phyloP scores from a whole-genome alignment of 1,140 invertebrate genomes.

The Zophobas atratus region DNA sequence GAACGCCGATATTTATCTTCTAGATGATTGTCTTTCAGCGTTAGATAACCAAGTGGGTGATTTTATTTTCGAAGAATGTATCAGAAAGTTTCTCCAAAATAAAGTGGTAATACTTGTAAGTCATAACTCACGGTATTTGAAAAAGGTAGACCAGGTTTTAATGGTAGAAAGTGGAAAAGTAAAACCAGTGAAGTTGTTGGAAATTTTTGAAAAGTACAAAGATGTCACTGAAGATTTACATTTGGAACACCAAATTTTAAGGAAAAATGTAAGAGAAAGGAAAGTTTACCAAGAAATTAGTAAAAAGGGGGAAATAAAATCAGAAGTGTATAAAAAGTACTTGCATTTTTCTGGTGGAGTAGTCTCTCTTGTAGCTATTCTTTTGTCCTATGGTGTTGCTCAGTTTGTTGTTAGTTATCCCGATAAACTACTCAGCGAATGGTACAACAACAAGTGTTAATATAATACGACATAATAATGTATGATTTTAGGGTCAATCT shows the following conservation, averaged over 20 bases:
- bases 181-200: background rate
- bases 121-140: slow-evolving; percentile 82
- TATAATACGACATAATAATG: no score
- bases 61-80: slow-evolving; percentile 83
- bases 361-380: no score
- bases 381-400: no score
- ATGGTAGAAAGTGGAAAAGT: background rate
- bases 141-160: slow-evolving; percentile 75
- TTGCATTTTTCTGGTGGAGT: no score
- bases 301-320: background rate
- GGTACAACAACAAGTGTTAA: no score
- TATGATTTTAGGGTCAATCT: no score
- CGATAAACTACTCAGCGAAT: no score
- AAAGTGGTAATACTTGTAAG: slow-evolving; percentile 87
- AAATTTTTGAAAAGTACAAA: background rate
- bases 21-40: background rate
- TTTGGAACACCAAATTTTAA: background rate
- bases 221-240: no score
- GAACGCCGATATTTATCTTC: slow-evolving; percentile 81
- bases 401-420: no score
- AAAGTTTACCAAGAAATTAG: background rate
- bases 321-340: no score
- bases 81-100: slow-evolving; percentile 77
- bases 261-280: background rate
- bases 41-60: slow-evolving; percentile 19